A percentile compares a stretch with the other conserved stretches of the same genome.
These are phyloP conservation scores for Rhynchomys soricoides DNA, from an alignment of 2,113 vertebrate genomes.

Conservation along the genomic window DNA sequence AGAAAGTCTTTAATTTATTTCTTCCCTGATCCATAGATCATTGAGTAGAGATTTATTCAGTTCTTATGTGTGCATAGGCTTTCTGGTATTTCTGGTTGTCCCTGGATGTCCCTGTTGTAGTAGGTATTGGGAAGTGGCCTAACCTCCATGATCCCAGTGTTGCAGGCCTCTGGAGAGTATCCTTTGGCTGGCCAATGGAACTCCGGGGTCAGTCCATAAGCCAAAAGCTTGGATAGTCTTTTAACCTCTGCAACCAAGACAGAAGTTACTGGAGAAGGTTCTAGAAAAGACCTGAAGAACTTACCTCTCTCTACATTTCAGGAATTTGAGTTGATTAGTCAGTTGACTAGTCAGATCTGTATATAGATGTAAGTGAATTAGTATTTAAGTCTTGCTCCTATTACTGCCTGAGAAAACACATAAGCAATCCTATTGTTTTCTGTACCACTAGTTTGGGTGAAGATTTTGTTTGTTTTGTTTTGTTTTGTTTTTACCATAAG, in stretches of 20 bases:
- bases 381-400: not conserved
- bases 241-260: not conserved
- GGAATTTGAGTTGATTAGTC: not conserved
- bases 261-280: not conserved
- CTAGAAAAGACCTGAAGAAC: not conserved
- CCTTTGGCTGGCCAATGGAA: too few relatives aligned
- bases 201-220: not conserved
- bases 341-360: not conserved
- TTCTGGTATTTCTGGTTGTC: too few relatives aligned
- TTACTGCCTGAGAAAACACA: not conserved
- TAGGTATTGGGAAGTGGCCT: too few relatives aligned
- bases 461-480: not conserved
- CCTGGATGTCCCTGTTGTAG: too few relatives aligned
- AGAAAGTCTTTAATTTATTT: too few relatives aligned
- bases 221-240: not conserved
- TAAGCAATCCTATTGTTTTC: not conserved
- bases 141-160: too few relatives aligned
- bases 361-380: not conserved
- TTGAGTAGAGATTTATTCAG: too few relatives aligned
- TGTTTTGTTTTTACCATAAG: not conserved
- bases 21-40: too few relatives aligned
- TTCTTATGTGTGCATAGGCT: too few relatives aligned
- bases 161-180: too few relatives aligned
- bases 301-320: constrained; percentile 11
- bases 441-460: not conserved